Base-by-base conservation (phyloP, 2,888 invertebrate species). In the Latrodectus hesperus region DNA sequence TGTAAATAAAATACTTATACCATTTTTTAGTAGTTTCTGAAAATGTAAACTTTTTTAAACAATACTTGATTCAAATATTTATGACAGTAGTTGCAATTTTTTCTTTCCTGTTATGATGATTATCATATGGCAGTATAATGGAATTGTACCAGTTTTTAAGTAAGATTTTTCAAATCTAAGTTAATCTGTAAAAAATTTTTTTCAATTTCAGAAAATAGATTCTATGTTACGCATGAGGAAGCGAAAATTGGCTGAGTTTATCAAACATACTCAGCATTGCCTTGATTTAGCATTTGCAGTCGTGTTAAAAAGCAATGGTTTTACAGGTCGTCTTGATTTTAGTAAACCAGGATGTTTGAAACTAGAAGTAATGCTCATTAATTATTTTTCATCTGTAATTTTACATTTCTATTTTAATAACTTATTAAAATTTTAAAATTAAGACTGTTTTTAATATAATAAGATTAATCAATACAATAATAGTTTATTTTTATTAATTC, bases 351-450 rank as follows among this genome's bases (percentile, higher is more conserved):
- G 60, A 60, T 9, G 55, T 16, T 55, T 86, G n/a, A 67, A 16
- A 10, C 26, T 86, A 52, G 17, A 65, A 17, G 86, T 86, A 77
- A 65, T 68, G n/a, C 51, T 55, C 9, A 65, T 14, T 74, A 60
- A 11, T 12, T 74, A 12, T 78, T 53, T 2, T 17, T 65, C n/a
- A 6, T 12, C 60, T 49, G 38, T 38, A 38, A 38, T 38, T 38
- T 38, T 38, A 6, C 1, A 4, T 38, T 38, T 38, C 38, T 38
- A 38, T 38, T 38, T 38, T 38, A 38, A 38, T 6, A 38, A 38
- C 22, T 22, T 22, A 22, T 22, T 22, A 22, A 22, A 22, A 22
- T 22, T 22, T 22, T 22, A 22, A 22, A 22, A 22, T 22, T 22
- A 1, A 22, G 22, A 22, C 22, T 22, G 0, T 22, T 22, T 22